Base-by-base conservation (phyloP, 2,888 invertebrate species). In the Apodemia mormo region DNA sequence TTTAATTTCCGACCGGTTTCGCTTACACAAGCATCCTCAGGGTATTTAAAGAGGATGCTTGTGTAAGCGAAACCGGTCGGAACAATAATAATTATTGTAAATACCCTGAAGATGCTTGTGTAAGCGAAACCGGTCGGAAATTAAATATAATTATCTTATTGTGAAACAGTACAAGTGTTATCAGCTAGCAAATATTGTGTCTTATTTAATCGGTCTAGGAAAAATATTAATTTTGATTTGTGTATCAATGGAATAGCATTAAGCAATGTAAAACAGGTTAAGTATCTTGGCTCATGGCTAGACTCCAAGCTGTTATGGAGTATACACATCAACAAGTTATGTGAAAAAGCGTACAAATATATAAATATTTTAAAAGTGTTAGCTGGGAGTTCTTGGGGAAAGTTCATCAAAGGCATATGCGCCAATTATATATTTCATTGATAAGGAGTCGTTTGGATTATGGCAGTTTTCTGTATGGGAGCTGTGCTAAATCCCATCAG, bases 391-490 rank as follows among this genome's bases (percentile, higher is more conserved):
- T 33, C 22, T 49, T 68, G 68, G 68, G 52, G 70, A 10, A 29
- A n/a, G n/a, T 65, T 0, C 64, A 71, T 40, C 66, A 61, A 3
- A 40, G 45, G 2, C 68, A 68, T 49, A 40, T 70, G n/a, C 65
- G 68, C 56, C 65, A 45, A 45, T 29, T 69, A 3, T 71, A 67
- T 65, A 54, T 69, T 9, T 30, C 71, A 8, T 1, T 71, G 1
- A 43, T 71, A 29, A 67, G 71, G 49, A 69, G 69, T 61, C 65
- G 65, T n/a, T 56, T 69, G 12, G 69, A 71, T 30, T 69, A 71
- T 37, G 66, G 71, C 4, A 54, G 54, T 22, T 71, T 43, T 43
- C 7, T 71, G 3, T 71, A 71, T 56, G 65, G 69, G 12, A 67
- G 43, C 5, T 67, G 69, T 69, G 71, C 67, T 12, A 64, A 71